Conservation (phyloP, 2,797 vertebrate genomes). For the Schizothorax lantsangensis region DNA sequence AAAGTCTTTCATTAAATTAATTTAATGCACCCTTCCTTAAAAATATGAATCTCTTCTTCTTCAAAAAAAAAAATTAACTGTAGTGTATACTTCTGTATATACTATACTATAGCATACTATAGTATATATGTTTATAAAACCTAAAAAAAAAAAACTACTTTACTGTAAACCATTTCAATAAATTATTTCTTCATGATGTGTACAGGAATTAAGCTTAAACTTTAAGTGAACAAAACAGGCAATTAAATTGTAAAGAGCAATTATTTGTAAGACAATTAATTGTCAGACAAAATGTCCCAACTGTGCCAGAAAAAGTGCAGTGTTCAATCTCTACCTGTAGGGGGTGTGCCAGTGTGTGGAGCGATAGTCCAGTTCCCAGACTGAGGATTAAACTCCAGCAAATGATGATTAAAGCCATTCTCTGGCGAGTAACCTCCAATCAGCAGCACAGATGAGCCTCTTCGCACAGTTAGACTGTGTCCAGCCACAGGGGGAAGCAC, state of each 20-base stretch:
- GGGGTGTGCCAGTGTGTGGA: conserved; percentile 86
- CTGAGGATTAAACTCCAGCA: conserved; percentile 85
- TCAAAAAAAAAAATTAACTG: too few relatives aligned
- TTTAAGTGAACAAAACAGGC: not conserved
- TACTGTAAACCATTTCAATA: not conserved
- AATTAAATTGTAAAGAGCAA: not conserved
- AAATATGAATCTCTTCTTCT: not conserved
- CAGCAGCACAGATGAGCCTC: conserved; percentile 83
- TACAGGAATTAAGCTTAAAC: not conserved
- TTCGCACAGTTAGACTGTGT: conserved; percentile 87
- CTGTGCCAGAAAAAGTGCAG: not conserved
- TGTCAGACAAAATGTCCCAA: not conserved
- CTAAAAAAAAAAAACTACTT: not conserved
- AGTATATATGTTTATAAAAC: not conserved
- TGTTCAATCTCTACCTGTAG: conserved; percentile 74
- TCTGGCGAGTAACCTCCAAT: conserved; percentile 93
- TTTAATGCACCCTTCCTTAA: not conserved
- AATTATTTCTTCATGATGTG: not conserved
- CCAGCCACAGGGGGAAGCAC: conserved; percentile 85
- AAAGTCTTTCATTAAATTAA: not conserved
- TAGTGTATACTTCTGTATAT: too few relatives aligned
- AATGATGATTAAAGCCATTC: conserved; percentile 90
- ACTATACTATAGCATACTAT: not conserved
- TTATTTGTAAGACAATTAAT: not conserved
- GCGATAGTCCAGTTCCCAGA: conserved; percentile 85